These are phyloP conservation scores for Thelaira solivaga DNA, from an alignment of 2,888 invertebrate species.

Conservation along the genomic window DNA sequence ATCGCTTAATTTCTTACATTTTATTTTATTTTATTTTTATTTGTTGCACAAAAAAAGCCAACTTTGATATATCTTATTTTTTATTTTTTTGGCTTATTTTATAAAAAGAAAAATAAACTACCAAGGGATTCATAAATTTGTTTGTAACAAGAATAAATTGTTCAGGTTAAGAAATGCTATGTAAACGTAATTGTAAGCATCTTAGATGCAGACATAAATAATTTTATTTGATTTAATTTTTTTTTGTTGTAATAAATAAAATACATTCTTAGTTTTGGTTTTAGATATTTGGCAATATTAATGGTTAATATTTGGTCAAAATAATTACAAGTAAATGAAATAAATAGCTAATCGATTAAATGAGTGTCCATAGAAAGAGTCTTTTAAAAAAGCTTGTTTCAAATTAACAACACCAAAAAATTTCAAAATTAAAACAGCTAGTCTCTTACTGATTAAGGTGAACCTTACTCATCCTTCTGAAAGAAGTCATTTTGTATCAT, in stretches of 20 bases:
- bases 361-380: too few species aligned
- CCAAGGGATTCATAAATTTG: constrained; percentile 23
- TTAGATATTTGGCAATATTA: background rate
- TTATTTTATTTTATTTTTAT: background rate
- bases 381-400: too few species aligned
- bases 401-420: too few species aligned
- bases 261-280: background rate
- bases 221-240: too few species aligned
- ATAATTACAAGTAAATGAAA: too few species aligned
- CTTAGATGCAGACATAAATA: background rate
- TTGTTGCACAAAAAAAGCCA: too few species aligned
- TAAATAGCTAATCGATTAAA: too few species aligned
- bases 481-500: too few species aligned
- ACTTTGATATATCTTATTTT: constrained; percentile 1
- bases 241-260: background rate
- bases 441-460: too few species aligned
- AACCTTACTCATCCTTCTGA: too few species aligned
- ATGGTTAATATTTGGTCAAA: too few species aligned
- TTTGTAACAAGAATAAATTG: background rate
- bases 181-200: constrained; percentile 2
- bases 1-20: constrained; percentile 61
- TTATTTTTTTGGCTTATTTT: constrained; percentile 5
- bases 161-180: constrained; percentile 19
- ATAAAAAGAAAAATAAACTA: background rate
- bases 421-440: too few species aligned